Percentiles rank a stretch among this genome's conserved stretches.
Evolutionary conservation across 2,888 invertebrate genomes (phyloP).

Genomic region (Drosophila ustulata): DNA sequence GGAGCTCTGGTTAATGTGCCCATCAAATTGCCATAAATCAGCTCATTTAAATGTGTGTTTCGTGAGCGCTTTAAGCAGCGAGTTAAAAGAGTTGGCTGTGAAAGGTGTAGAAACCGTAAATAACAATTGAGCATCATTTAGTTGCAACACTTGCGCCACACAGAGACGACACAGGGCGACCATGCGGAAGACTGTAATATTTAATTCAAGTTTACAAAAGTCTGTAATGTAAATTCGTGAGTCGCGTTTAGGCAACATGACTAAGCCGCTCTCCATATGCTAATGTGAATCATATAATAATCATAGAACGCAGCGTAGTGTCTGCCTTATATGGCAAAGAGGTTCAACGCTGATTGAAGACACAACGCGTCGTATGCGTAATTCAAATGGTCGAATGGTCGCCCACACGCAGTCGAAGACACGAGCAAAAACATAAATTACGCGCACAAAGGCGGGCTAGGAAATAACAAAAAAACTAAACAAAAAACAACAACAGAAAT

Average conservation of each 20-base stretch:
- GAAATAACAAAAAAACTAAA: conserved; percentile 66
- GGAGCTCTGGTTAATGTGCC: conserved; percentile 53
- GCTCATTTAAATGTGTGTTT: conserved; percentile 67
- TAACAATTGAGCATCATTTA: conserved; percentile 51
- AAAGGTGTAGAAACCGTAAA: conserved; percentile 62
- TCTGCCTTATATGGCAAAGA: conserved; percentile 26
- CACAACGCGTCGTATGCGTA: conserved; percentile 66
- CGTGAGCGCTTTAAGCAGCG: conserved; percentile 1
- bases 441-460: conserved; percentile 61
- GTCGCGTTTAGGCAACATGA: conserved; percentile 3
- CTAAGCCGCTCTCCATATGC: conserved; percentile 20
- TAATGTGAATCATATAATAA: conserved; percentile 38
- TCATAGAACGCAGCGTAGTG: conserved; percentile 34
- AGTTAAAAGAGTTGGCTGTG: conserved; percentile 33
- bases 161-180: not conserved
- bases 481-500: conserved; percentile 36
- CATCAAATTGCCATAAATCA: conserved; percentile 81
- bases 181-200: conserved; percentile 21
- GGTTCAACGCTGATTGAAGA: conserved; percentile 47
- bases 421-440: conserved; percentile 45
- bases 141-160: conserved; percentile 26
- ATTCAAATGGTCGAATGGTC: conserved; percentile 51
- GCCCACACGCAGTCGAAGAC: conserved; percentile 41
- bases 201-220: not conserved
- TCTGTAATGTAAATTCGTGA: not conserved